Evolutionary conservation across 2,797 vertebrate species (phyloP), one percentile per base, ranked within the genome.

Genomic region (Austrolebias charrua): DNA sequence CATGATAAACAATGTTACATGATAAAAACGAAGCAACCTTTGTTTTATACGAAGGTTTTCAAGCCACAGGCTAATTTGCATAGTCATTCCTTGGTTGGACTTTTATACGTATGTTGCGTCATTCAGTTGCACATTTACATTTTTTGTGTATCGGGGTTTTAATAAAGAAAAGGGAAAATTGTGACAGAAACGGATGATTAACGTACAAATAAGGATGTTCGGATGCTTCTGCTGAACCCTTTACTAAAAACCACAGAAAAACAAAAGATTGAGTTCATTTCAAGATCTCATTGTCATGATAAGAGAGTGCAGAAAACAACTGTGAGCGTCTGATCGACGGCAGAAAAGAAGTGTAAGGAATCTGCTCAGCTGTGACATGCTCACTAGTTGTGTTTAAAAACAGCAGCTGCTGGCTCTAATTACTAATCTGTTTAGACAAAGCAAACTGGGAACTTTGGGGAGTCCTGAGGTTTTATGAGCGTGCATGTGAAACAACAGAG

Each of bases 381-480:
- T 73, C 73, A 73, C 84, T 76, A 54, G 75, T 73, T 81, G 75
- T 83, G 81, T 82, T 24, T 84, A 83, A 76, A 73, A 81, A 75
- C 75, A 61, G 54, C 87, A 84, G 80, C 84, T 87, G 85, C 72
- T 83, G 76, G 53, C 74, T n/a, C 73, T 86, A 78, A 89, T 88
- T 86, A 83, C 59, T 31, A 82, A 69, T 66, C 67, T 56, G 71
- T 70, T 63, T 68, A n/a, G 38, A 60, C 52, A 65, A 83, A 73
- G 59, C 57, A 55, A 54, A 49, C 15, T 31, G 44, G 51, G 28
- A 80, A 68, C 60, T 75, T 83, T 61, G 20, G 51, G 75, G 73
- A 66, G 45, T 28, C 49, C 20, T 28, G 38, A 55, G 20, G 5
- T 38, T 20, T 40, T 35, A n/a, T 50, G 14, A 46, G 24, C 47